phyloP scores from a whole-genome alignment of 2,888 invertebrate genomes.

The Dicyrtoma fusca region DNA sequence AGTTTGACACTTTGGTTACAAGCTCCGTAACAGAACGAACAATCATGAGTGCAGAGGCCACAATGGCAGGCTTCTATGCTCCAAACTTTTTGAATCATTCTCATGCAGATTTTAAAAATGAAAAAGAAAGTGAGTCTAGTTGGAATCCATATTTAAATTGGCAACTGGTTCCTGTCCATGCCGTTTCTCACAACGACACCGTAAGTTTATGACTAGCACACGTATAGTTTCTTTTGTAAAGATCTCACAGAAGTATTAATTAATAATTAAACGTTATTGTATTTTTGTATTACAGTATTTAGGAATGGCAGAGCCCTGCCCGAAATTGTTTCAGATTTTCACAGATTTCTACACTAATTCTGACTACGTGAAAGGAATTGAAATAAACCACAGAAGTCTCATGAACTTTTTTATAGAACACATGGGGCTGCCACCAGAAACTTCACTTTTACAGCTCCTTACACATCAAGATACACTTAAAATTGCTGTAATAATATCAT shows the following conservation, averaged over 20 bases:
- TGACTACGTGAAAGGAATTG: background rate
- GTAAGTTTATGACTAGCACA: slow-evolving; percentile 39
- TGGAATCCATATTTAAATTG: slow-evolving; percentile 64
- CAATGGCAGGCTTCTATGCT: slow-evolving; percentile 78
- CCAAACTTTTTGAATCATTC: background rate
- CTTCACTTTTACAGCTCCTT: background rate
- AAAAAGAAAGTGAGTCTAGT: slow-evolving; percentile 59
- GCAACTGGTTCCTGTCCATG: slow-evolving; percentile 45
- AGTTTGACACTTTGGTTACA: too few relatives aligned
- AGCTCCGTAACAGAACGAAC: slow-evolving; percentile 84
- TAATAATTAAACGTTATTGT: background rate
- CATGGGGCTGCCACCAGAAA: background rate
- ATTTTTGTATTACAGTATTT: slow-evolving; percentile 1
- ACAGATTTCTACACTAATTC: background rate
- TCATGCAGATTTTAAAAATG: background rate
- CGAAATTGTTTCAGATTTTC: background rate
- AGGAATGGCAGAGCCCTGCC: slow-evolving; percentile 6
- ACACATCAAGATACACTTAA: slow-evolving; percentile 12
- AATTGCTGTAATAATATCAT: slow-evolving; percentile 2
- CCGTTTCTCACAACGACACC: slow-evolving; percentile 40
- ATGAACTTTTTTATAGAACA: background rate
- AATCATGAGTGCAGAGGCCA: slow-evolving; percentile 80
- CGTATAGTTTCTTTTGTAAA: too few relatives aligned
- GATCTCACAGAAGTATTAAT: too few relatives aligned
- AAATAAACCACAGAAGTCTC: background rate